A percentile compares a stretch with the other conserved stretches of the same genome.
Evolutionary conservation across 1,140 invertebrate species (phyloP).

Genomic region (Pogonomyrmex barbatus): DNA sequence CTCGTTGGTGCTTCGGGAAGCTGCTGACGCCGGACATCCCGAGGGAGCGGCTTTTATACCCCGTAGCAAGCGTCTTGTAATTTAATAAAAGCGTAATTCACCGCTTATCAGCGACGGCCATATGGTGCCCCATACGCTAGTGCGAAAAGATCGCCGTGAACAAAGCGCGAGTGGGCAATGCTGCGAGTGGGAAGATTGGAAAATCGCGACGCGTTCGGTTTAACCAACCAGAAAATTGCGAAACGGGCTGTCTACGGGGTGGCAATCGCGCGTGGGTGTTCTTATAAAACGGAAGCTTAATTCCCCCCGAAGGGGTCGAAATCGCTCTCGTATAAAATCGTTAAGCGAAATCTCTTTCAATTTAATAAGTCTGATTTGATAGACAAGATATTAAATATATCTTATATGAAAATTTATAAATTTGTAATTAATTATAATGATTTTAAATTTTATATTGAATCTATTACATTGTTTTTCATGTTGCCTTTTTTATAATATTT

Average conservation of each 20-base stretch:
- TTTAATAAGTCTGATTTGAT: background rate
- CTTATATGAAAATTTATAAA: background rate
- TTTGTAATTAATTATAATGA: background rate
- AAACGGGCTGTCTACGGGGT: slow-evolving; percentile 8
- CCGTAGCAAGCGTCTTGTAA: slow-evolving; percentile 70
- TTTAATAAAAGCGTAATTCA: slow-evolving; percentile 83
- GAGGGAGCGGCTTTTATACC: slow-evolving; percentile 79
- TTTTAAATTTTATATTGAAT: background rate
- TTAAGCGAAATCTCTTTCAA: background rate
- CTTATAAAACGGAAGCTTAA: slow-evolving; percentile 38
- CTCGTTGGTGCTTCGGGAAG: slow-evolving; percentile 61
- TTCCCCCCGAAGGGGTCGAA: background rate
- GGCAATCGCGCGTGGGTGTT: slow-evolving; percentile 45
- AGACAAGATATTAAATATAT: background rate
- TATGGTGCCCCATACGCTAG: slow-evolving; percentile 79
- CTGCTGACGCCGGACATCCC: slow-evolving; percentile 72
- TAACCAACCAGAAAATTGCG: slow-evolving; percentile 76
- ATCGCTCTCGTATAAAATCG: background rate
- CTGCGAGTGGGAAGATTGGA: slow-evolving; percentile 60
- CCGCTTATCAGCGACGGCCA: slow-evolving; percentile 83
- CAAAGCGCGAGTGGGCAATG: slow-evolving; percentile 52
- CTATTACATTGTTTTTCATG: background rate
- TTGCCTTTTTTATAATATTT: background rate
- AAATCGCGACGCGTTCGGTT: slow-evolving; percentile 58
- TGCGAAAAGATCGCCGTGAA: slow-evolving; percentile 73